Conservation (phyloP, 2,797 vertebrate genomes). For the Ataeniobius toweri region DNA sequence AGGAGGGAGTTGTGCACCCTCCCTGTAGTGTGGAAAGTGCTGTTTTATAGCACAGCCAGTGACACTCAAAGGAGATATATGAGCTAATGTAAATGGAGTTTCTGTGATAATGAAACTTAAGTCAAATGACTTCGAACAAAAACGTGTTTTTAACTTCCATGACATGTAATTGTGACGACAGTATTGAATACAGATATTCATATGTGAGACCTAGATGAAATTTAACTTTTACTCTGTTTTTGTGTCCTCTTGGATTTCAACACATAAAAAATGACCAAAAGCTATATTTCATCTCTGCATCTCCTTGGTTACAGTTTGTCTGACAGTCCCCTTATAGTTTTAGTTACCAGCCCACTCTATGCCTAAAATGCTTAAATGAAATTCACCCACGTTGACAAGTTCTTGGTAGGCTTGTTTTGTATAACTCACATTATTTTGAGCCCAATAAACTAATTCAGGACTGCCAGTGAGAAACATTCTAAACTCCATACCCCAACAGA, state of each 20-base stretch:
- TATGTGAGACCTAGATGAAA: constrained; percentile 13
- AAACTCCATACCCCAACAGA: too few species aligned
- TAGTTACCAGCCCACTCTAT: too few species aligned
- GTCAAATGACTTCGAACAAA: constrained; percentile 56
- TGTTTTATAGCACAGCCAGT: constrained; percentile 45
- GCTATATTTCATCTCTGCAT: constrained; percentile 2
- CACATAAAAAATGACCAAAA: not conserved
- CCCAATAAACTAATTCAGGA: too few species aligned
- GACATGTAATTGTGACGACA: constrained; percentile 38
- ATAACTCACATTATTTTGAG: too few species aligned
- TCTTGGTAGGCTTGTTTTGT: too few species aligned
- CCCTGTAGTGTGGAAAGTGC: constrained; percentile 57
- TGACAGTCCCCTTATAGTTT: not conserved
- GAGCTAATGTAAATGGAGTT: constrained; percentile 66
- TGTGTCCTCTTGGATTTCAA: constrained; percentile 12
- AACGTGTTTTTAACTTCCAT: constrained; percentile 45
- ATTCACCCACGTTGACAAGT: too few species aligned
- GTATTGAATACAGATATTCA: constrained; percentile 11
- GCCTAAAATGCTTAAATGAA: too few species aligned
- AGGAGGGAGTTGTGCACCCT: constrained; percentile 40
- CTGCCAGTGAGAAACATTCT: too few species aligned
- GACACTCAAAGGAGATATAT: constrained; percentile 62
- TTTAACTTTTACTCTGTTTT: not conserved
- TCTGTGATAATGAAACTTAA: constrained; percentile 54
- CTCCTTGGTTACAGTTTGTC: not conserved